Conservation (phyloP, 2,888 invertebrate species). For the Spilarctia lutea region DNA sequence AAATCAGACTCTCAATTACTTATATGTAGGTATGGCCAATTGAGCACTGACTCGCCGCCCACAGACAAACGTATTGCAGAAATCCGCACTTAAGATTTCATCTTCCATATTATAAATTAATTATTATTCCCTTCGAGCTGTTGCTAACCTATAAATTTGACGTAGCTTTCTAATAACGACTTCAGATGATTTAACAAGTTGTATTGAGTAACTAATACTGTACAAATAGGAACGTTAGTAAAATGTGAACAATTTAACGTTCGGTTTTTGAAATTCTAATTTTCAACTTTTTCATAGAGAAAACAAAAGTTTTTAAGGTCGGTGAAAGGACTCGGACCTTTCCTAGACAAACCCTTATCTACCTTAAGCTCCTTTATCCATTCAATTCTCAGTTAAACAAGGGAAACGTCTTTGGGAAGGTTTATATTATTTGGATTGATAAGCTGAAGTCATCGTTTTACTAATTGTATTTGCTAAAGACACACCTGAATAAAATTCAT, state of each 20-base stretch:
- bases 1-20: background rate
- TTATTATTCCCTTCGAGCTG: slow-evolving; percentile 4
- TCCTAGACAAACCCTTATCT: too few relatives aligned
- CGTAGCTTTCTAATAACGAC: background rate
- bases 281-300: background rate
- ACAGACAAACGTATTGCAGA: slow-evolving; percentile 17
- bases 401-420: too few relatives aligned
- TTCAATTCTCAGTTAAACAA: too few relatives aligned
- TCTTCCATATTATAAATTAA: slow-evolving; percentile 23
- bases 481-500: too few relatives aligned
- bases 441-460: too few relatives aligned
- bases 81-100: slow-evolving; percentile 19
- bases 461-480: too few relatives aligned
- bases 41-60: slow-evolving; percentile 16
- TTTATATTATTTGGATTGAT: too few relatives aligned
- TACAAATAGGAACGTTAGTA: background rate
- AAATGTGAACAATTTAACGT: background rate
- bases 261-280: background rate
- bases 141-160: slow-evolving; percentile 15
- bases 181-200: background rate
- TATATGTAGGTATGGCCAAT: background rate
- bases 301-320: background rate
- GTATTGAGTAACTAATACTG: background rate
- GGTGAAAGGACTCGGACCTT: too few relatives aligned
- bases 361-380: too few relatives aligned